Evolutionary conservation across 2,797 vertebrate species (phyloP), one percentile per base, ranked within the genome.

Genomic region (Phoebastria nigripes): DNA sequence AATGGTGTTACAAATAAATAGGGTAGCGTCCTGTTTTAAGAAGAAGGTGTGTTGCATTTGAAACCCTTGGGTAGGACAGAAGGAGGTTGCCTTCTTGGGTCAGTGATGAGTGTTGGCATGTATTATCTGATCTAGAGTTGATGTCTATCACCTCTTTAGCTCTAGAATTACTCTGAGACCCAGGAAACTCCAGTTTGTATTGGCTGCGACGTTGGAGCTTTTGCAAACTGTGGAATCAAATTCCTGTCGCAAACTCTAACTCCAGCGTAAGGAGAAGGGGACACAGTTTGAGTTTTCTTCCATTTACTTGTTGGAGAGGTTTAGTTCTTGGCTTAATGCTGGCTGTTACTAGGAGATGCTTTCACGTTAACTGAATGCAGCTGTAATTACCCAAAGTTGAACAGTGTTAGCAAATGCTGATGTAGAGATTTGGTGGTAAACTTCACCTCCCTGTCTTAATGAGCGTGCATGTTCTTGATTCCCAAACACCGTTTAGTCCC

Each of bases 101-200:
- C 97, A 54, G 0, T 97, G 96, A 97, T 97, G 96, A 89, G 33
- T 37, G 89, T 58, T 96, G 93, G 94, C 89, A 96, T 97, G 95
- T 97, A 95, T 97, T 97, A 97, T 66, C 97, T 97, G 97, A 97
- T 58, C 65, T 74, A 74, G n/a, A 91, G 41, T 35, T 96, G 97
- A 97, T 97, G 94, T 49, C 35, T 87, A 22, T 66, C 65, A 63
- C 58, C n/a, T 13, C 28, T 56, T 91, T 41, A 89, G 89, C 89
- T 95, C 58, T 94, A 77, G 95, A 94, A 91, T 96, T 88, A 80
- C 62, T 70, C 97, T 97, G 96, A 98, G 97, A 97, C 97, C 97
- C 96, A 44, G 59, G 71, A 35, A 56, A 37, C 9, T 56, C 22
- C 26, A 44, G 39, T 17, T 28, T 8, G 31, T 26, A 44, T 18